A percentile compares a stretch with the other conserved stretches of the same genome.
Conservation (phyloP, 2,888 invertebrate genomes). For the Aleiodes testaceus region DNA sequence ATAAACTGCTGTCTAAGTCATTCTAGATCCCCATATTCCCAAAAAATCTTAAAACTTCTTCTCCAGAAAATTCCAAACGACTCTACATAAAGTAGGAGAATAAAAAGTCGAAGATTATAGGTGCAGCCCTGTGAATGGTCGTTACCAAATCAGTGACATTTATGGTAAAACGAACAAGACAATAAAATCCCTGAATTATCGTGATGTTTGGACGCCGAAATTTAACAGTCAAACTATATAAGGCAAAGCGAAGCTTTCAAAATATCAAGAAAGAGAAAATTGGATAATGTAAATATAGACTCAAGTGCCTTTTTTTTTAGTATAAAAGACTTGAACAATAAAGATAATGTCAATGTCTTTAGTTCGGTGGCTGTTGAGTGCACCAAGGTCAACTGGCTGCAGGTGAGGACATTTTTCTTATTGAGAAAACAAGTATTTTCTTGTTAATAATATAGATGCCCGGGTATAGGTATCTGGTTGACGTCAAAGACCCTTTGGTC, state of each 20-base stretch:
- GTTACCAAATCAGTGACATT: constrained; percentile 3
- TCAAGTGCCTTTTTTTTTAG: too few relatives aligned
- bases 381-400: constrained; percentile 38
- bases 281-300: too few relatives aligned
- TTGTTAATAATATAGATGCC: not conserved
- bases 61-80: too few relatives aligned
- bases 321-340: not conserved
- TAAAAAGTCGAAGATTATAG: not conserved
- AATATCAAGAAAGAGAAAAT: too few relatives aligned
- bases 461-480: constrained; percentile 3
- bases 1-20: too few relatives aligned
- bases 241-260: too few relatives aligned
- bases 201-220: too few relatives aligned
- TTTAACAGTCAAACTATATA: too few relatives aligned
- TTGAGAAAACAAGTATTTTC: constrained; percentile 17
- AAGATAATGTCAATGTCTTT: constrained; percentile 30
- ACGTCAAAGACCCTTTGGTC: constrained; percentile 11
- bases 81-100: not conserved
- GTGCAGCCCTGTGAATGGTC: not conserved
- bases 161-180: not conserved
- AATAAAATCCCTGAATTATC: too few relatives aligned
- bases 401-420: constrained; percentile 11
- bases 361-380: constrained; percentile 20
- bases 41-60: not conserved
- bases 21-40: not conserved